Evolutionary conservation across 2,888 invertebrate genomes (phyloP).

Genomic region (Lepidocyrtoides sp.): DNA sequence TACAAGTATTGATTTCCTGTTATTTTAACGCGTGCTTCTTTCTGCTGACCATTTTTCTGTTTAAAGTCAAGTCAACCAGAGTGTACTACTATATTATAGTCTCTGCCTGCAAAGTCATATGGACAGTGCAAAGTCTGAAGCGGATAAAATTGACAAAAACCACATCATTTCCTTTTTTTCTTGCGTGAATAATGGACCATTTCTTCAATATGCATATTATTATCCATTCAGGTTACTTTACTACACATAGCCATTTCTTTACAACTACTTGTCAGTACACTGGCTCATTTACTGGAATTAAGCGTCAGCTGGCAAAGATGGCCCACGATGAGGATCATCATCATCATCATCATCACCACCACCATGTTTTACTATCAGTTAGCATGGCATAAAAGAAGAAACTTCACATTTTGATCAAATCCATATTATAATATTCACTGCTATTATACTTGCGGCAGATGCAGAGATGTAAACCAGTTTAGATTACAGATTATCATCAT

Average conservation of each 20-base stretch:
- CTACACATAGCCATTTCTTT: conserved; percentile 26
- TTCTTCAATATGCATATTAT: conserved; percentile 1
- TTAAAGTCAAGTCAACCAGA: background rate
- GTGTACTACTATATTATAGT: background rate
- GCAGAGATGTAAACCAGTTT: conserved; percentile 52
- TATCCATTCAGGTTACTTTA: conserved; percentile 11
- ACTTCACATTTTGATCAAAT: conserved; percentile 27
- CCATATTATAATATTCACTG: background rate
- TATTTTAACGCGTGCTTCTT: conserved; percentile 50
- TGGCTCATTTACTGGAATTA: conserved; percentile 66
- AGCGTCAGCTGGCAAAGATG: conserved; percentile 67
- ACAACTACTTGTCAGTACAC: background rate
- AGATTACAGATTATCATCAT: background rate
- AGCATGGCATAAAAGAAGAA: background rate
- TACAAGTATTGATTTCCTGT: conserved; percentile 56
- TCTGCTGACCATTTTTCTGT: background rate
- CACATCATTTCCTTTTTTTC: conserved; percentile 20
- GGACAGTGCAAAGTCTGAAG: conserved; percentile 18
- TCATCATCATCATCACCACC: conserved; percentile 19
- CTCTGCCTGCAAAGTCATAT: conserved; percentile 10
- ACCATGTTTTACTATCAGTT: background rate
- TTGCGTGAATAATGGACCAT: conserved; percentile 57
- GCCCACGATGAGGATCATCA: background rate
- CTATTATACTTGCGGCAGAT: conserved; percentile 32
- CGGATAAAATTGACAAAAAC: conserved; percentile 43